These are phyloP conservation scores for Zygothrica quintamaculata DNA, from an alignment of 2,888 invertebrate genomes.

Conservation along the genomic window DNA sequence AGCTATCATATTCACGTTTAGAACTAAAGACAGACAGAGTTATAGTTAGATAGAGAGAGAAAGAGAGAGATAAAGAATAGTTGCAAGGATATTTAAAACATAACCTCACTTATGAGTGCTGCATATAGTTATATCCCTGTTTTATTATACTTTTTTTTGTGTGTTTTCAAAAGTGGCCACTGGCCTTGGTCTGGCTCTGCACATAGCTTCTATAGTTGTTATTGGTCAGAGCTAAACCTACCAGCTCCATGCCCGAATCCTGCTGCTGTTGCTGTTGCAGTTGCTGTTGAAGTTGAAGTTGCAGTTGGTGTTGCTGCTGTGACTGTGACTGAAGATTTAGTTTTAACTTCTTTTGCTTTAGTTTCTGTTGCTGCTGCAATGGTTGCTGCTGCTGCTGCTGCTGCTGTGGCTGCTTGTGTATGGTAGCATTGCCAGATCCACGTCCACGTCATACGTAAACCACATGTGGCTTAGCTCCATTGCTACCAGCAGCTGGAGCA, in stretches of 20 bases:
- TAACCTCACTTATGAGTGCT: conserved; percentile 35
- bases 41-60: neutral
- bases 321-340: too few species aligned
- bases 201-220: conserved; percentile 75
- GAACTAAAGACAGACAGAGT: conserved; percentile 16
- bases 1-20: conserved; percentile 37
- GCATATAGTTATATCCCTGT: conserved; percentile 18
- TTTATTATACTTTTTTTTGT: too few species aligned
- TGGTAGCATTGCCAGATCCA: conserved; percentile 40
- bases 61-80: neutral
- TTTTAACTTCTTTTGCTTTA: conserved; percentile 9
- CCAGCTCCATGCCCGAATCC: conserved; percentile 60
- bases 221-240: conserved; percentile 65
- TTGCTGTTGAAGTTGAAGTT: conserved; percentile 15
- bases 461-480: conserved; percentile 74
- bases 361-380: neutral
- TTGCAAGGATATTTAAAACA: too few species aligned
- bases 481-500: conserved; percentile 22
- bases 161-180: conserved; percentile 48
- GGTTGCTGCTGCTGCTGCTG: conserved; percentile 16
- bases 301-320: conserved; percentile 16
- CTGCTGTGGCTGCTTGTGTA: conserved; percentile 20
- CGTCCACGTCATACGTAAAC: conserved; percentile 85
- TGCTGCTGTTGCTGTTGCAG: conserved; percentile 27
- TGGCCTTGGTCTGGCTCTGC: conserved; percentile 60